Base-by-base conservation (phyloP, 2,113 vertebrate species). In the Corythoichthys haematopterus region DNA sequence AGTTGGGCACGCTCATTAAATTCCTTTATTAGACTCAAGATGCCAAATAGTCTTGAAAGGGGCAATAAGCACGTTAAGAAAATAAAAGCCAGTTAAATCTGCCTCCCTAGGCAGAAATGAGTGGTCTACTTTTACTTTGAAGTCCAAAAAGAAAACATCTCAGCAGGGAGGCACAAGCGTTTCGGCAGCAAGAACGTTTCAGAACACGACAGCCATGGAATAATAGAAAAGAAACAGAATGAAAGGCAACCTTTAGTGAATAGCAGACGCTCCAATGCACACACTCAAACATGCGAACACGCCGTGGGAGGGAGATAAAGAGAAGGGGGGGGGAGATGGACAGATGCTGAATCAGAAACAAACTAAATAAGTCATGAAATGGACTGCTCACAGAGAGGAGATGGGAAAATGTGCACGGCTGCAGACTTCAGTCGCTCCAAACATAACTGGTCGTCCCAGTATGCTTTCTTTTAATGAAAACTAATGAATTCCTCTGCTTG, bases 291-390 rank as follows among this genome's bases (percentile, higher is more conserved):
- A 70, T 70, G 52, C 79, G 69, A 70, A 74, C 65, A 80, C 72
- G 80, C 66, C 72, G 60, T 35, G 64, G 55, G 77, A 79, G 70
- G 66, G 72, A 65, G 65, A 79, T 65, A 55, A 74, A 73, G 75
- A 80, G 64, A 82, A 51, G 20, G 20, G 58, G 13, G 35, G 37
- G 50, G 68, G 59, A 79, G 78, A 84, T 56, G 77, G 81, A 81
- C 81, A 84, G 75, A 88, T 79, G 78, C 75, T 80, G 68, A 79
- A 77, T 64, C 51, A 78, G 73, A 84, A 78, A 84, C 64, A 61
- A 65, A 45, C 78, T 84, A 78, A 81, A 88, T 86, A 85, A 87
- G 72, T 87, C 70, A 88, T 88, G 78, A 77, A 76, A 75, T 80
- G 71, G 60, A 65, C 71, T 33, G 63, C 64, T 72, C 62, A 63